Conservation (phyloP, 2,113 vertebrate genomes). For the Engystomops pustulosus region DNA sequence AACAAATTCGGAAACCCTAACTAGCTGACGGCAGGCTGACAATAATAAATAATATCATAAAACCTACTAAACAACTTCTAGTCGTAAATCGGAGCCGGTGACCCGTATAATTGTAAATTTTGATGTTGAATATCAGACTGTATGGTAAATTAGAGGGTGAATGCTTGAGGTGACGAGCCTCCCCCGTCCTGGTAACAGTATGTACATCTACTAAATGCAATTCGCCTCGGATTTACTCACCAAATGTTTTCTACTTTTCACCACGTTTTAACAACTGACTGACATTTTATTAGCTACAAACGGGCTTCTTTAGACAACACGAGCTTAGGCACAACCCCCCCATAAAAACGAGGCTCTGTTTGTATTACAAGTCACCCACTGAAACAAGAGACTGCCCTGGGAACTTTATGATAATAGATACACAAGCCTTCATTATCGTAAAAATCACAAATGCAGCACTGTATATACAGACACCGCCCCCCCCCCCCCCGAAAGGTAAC, state of each 20-base stretch:
- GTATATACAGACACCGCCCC: neutral
- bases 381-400: conserved; percentile 11
- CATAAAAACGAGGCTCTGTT: conserved; percentile 27
- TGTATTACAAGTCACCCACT: conserved; percentile 22
- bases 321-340: conserved; percentile 18
- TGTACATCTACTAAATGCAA: conserved; percentile 33
- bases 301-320: neutral
- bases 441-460: conserved; percentile 27
- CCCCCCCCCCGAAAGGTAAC: neutral
- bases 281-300: conserved; percentile 34
- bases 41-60: neutral
- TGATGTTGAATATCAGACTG: conserved; percentile 4
- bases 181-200: conserved; percentile 5
- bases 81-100: conserved; percentile 1
- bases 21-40: neutral
- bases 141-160: conserved; percentile 23
- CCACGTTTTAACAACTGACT: conserved; percentile 42
- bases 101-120: conserved; percentile 17
- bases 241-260: conserved; percentile 40
- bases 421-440: conserved; percentile 37
- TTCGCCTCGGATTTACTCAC: conserved; percentile 6
- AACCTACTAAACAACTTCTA: neutral
- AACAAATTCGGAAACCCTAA: neutral
- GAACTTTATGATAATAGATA: conserved; percentile 35
- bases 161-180: neutral